phyloP scores from a whole-genome alignment of 2,113 vertebrate species.

The Nothoprocta pentlandii region DNA sequence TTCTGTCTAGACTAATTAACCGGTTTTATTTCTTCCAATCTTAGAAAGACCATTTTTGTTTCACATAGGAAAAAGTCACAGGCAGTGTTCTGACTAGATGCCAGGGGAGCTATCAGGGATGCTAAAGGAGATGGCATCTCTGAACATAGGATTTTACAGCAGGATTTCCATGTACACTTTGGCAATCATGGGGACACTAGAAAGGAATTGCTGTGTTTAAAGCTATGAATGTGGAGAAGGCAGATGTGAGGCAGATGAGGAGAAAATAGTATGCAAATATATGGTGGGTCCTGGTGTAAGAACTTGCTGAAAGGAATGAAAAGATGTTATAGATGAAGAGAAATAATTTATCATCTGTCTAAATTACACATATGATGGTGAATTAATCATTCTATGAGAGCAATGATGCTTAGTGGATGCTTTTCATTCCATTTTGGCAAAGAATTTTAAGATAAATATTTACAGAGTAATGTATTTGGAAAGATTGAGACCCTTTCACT shows the following conservation, averaged over 20 bases:
- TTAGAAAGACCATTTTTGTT: not conserved
- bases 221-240: slow-evolving; percentile 25
- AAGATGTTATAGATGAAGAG: slow-evolving; percentile 29
- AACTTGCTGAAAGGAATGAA: slow-evolving; percentile 7
- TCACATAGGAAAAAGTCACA: not conserved
- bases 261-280: slow-evolving; percentile 41
- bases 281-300: slow-evolving; percentile 9
- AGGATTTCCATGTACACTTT: not conserved
- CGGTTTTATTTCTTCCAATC: not conserved
- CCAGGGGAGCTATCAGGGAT: not conserved
- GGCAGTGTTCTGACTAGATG: not conserved
- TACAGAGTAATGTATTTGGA: slow-evolving; percentile 3
- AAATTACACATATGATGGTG: not conserved
- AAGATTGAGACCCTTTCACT: not conserved
- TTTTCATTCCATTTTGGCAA: not conserved
- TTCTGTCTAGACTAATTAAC: not conserved
- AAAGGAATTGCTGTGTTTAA: not conserved
- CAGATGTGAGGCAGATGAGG: not conserved
- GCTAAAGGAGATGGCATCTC: not conserved
- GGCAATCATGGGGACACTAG: not conserved
- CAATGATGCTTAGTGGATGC: not conserved
- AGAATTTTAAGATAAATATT: slow-evolving; percentile 7
- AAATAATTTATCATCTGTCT: slow-evolving; percentile 30
- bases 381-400: slow-evolving; percentile 21
- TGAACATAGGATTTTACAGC: not conserved